A percentile compares a stretch with the other conserved stretches of the same genome.
phyloP scores from a whole-genome alignment of 2,797 vertebrate genomes.

The Semaprochilodus insignis region DNA sequence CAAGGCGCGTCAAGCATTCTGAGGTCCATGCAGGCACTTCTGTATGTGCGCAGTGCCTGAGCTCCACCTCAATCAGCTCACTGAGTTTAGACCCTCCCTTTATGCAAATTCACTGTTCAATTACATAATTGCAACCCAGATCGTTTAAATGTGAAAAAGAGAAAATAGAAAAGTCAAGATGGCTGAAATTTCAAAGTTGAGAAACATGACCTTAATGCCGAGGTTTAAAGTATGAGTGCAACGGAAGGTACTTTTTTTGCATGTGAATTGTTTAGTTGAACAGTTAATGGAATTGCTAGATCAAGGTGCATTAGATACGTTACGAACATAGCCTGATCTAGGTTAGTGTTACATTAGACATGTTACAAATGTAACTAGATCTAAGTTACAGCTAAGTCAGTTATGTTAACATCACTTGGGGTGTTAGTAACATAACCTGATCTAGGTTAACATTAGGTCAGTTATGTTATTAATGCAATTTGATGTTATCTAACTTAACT shows the following conservation, averaged over 20 bases:
- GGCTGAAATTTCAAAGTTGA: constrained; percentile 42
- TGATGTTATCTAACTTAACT: too few relatives aligned
- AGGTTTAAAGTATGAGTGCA: constrained; percentile 42
- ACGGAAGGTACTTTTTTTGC: constrained; percentile 24
- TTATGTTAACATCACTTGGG: not conserved
- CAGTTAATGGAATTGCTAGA: not conserved
- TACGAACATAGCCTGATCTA: not conserved
- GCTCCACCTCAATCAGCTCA: constrained; percentile 37
- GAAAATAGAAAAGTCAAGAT: constrained; percentile 43
- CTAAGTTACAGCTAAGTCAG: not conserved
- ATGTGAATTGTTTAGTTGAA: constrained; percentile 34
- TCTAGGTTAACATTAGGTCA: not conserved
- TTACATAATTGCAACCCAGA: constrained; percentile 44
- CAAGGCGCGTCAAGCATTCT: constrained; percentile 66
- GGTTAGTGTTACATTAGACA: not conserved
- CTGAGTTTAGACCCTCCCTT: constrained; percentile 46
- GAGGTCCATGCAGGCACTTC: constrained; percentile 59
- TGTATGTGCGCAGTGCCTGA: constrained; percentile 56
- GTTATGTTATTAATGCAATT: not conserved
- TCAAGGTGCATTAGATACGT: not conserved
- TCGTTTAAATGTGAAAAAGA: constrained; percentile 43
- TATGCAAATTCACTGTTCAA: constrained; percentile 44
- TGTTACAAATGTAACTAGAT: not conserved
- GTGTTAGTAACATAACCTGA: not conserved
- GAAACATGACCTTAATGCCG: constrained; percentile 13